A percentile compares a stretch with the other conserved stretches of the same genome.
These are phyloP conservation scores for Scaptomyza cyrtandrae DNA, from an alignment of 2,888 invertebrate species.

Conservation along the genomic window DNA sequence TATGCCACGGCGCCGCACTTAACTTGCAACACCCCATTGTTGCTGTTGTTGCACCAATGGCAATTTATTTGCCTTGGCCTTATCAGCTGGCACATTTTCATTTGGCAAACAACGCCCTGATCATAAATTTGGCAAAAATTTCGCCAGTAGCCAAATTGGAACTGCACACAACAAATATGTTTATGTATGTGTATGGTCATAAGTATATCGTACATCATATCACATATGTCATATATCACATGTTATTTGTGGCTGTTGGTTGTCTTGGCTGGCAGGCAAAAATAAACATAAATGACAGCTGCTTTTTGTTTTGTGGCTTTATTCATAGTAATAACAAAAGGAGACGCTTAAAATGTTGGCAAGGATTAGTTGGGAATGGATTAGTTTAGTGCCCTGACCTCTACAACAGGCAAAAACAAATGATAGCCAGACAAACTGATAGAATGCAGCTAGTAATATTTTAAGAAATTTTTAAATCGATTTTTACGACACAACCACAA, in stretches of 20 bases:
- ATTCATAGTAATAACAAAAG: too few relatives aligned
- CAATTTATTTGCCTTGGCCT: conserved; percentile 71
- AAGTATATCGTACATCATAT: conserved; percentile 26
- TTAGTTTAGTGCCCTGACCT: too few relatives aligned
- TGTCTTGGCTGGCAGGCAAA: too few relatives aligned
- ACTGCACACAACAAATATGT: conserved; percentile 20
- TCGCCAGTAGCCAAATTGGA: conserved; percentile 56
- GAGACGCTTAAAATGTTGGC: too few relatives aligned
- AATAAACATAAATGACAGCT: too few relatives aligned
- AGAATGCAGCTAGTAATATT: too few relatives aligned
- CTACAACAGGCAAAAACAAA: too few relatives aligned
- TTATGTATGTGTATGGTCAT: conserved; percentile 13
- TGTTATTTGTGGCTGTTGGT: conserved; percentile 6
- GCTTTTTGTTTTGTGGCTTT: too few relatives aligned
- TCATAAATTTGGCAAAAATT: conserved; percentile 53
- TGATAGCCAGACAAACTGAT: too few relatives aligned
- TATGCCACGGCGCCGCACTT: conserved; percentile 41
- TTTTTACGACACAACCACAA: too few relatives aligned
- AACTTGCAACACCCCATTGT: conserved; percentile 18
- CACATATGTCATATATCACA: conserved; percentile 26
- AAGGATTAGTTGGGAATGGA: too few relatives aligned
- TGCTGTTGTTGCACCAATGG: not conserved
- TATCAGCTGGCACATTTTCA: conserved; percentile 58
- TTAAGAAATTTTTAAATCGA: too few relatives aligned
- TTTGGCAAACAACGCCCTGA: conserved; percentile 66